Evolutionary conservation across 2,113 vertebrate genomes (phyloP).

Genomic region (Epinephelus moara): DNA sequence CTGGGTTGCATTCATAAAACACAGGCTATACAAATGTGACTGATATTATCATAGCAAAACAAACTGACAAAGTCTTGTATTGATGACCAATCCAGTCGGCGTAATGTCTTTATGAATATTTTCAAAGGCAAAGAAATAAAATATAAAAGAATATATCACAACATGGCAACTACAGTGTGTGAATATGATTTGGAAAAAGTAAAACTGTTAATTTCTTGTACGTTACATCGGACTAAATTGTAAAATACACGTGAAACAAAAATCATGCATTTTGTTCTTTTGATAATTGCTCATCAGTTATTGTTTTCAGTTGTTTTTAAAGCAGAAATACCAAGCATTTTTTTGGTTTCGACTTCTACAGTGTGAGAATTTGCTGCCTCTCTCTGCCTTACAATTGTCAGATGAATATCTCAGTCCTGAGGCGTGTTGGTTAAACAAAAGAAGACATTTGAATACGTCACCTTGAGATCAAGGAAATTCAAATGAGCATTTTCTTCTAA

Average conservation of each 20-base stretch:
- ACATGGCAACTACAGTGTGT: background rate
- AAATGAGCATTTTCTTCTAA: background rate
- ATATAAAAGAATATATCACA: background rate
- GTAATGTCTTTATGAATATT: background rate
- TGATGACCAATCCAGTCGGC: background rate
- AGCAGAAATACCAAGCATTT: background rate
- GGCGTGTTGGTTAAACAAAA: background rate
- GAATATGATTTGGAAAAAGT: background rate
- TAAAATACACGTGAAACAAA: background rate
- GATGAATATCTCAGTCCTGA: background rate
- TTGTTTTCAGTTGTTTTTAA: background rate
- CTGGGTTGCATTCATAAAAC: slow-evolving; percentile 60
- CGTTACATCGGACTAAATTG: background rate
- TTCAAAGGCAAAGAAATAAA: background rate
- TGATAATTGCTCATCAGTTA: background rate
- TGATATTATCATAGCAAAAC: background rate
- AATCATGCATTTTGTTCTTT: background rate
- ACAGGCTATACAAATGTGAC: background rate
- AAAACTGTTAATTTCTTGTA: background rate
- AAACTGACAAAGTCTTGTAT: background rate
- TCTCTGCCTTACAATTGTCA: background rate
- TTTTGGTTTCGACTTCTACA: background rate
- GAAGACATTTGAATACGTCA: background rate
- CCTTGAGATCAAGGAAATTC: background rate
- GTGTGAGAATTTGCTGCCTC: background rate